A percentile compares a stretch with the other conserved stretches of the same genome.
Conservation (phyloP, 2,797 vertebrate genomes). For the Manis javanica region DNA sequence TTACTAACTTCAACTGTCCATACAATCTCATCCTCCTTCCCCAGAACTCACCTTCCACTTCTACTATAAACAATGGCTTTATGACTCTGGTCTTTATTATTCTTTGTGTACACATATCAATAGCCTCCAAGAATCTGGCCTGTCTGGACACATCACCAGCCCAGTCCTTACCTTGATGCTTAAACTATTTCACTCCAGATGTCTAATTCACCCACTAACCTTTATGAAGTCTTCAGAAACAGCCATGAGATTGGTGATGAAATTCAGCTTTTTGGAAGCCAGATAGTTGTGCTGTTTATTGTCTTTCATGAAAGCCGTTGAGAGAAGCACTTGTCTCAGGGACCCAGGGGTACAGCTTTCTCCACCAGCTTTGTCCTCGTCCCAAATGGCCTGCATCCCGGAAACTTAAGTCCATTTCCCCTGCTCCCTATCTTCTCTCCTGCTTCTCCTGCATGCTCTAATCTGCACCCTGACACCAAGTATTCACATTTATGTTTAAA, state of each 20-base stretch:
- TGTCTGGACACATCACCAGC: neutral
- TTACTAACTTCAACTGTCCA: neutral
- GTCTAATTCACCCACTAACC: neutral
- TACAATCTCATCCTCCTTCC: neutral
- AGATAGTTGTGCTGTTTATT: neutral
- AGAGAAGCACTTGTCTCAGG: neutral
- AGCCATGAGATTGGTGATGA: neutral
- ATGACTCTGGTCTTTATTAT: neutral
- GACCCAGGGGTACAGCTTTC: neutral
- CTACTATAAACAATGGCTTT: neutral
- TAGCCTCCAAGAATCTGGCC: neutral
- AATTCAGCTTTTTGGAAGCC: neutral
- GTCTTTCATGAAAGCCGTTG: neutral
- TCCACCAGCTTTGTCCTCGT: neutral
- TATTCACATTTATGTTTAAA: neutral
- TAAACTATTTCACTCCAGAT: neutral
- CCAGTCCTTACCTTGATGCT: neutral
- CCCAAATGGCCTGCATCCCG: neutral
- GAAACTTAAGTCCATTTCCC: neutral
- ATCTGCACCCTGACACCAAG: neutral
- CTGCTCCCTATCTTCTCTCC: neutral
- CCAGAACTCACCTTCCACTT: neutral
- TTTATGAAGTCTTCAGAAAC: neutral
- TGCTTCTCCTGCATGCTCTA: neutral
- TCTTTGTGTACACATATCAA: neutral